Base-by-base conservation (phyloP, 2,113 vertebrate genomes). In the Calonectris borealis region DNA sequence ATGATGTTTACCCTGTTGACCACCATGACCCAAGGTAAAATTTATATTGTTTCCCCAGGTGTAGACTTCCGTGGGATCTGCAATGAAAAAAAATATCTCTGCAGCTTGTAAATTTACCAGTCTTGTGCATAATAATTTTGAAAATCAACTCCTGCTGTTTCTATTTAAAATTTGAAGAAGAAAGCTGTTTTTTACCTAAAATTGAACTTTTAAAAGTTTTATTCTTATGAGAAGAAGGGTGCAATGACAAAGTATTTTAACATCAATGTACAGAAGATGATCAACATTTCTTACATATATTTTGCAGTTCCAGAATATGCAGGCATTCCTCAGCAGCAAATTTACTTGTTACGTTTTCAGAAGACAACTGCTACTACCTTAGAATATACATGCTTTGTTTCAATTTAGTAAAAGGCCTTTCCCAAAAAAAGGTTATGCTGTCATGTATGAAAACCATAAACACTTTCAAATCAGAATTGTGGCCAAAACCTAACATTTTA, bases 31-130 rank as follows among this genome's bases (percentile, higher is more conserved):
- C 68, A 99, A 97, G 86, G 98, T 99, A 96, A 99, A 99, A 97
- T 99, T 99, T 79, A 98, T 98, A 90, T 99, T 99, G 97, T 98
- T 99, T 83, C 99, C 99, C 99, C 99, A 99, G 10, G 99, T 99
- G 92, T 99, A 99, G 60, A 99, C 99, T 96, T 99, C 99, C 1
- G 98, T 99, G 72, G 99, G 99, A 98, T 99, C 99, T 99, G 96
- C 94, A 97, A 97, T 25, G 69, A 95, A 83, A 97, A 65, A 44
- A 44, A 66, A 38, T 32, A 5, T 64, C 62, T 93, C 32, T 86
- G 32, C 16, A 86, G 32, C 26, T 54, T 61, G 8, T 21, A 64
- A 48, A 76, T 62, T 34, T 54, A 83, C 15, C 24, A 42, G 4
- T 31, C 32, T 49, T 8, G 11, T 13, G 9, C 32, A 54, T 7